A percentile compares a stretch with the other conserved stretches of the same genome.
Evolutionary conservation across 2,797 vertebrate genomes (phyloP).

Genomic region (Remorina albescens): DNA sequence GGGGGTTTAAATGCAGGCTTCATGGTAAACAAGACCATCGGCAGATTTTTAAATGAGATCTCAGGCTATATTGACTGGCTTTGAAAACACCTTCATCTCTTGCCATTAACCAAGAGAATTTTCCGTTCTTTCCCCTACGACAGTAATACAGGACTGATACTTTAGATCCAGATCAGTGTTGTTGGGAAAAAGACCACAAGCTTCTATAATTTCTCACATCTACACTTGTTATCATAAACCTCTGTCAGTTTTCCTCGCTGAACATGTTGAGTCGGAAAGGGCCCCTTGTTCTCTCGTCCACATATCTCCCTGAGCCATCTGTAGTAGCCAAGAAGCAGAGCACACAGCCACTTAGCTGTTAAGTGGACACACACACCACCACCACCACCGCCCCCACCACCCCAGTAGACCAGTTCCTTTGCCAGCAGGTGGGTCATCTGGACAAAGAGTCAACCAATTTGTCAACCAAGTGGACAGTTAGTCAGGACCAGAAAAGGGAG

Average conservation of each 20-base stretch:
- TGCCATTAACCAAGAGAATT: slow-evolving; percentile 46
- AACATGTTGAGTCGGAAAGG: slow-evolving; percentile 16
- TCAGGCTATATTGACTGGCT: slow-evolving; percentile 38
- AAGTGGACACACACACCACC: slow-evolving; percentile 79
- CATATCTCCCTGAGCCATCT: slow-evolving; percentile 75
- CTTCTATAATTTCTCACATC: slow-evolving; percentile 11
- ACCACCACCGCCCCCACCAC: slow-evolving; percentile 60
- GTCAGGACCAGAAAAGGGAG: slow-evolving; percentile 40
- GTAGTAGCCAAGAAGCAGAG: slow-evolving; percentile 67
- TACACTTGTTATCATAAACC: slow-evolving; percentile 27
- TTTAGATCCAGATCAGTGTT: slow-evolving; percentile 17
- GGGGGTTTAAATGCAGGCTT: slow-evolving; percentile 78
- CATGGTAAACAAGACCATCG: slow-evolving; percentile 77
- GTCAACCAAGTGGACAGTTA: slow-evolving; percentile 44
- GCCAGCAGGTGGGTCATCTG: slow-evolving; percentile 61
- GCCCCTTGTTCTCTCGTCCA: slow-evolving; percentile 28
- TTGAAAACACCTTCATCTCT: slow-evolving; percentile 60
- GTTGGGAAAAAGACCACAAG: slow-evolving; percentile 3
- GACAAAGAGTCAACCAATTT: slow-evolving; percentile 47
- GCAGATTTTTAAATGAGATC: slow-evolving; percentile 72
- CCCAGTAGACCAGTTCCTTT: slow-evolving; percentile 35
- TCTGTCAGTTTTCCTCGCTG: slow-evolving; percentile 8
- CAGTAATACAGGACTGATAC: slow-evolving; percentile 29
- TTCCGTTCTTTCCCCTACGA: slow-evolving; percentile 50
- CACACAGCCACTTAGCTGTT: slow-evolving; percentile 75